Evolutionary conservation across 2,113 vertebrate species (phyloP).

Genomic region (Clarias batrachus): DNA sequence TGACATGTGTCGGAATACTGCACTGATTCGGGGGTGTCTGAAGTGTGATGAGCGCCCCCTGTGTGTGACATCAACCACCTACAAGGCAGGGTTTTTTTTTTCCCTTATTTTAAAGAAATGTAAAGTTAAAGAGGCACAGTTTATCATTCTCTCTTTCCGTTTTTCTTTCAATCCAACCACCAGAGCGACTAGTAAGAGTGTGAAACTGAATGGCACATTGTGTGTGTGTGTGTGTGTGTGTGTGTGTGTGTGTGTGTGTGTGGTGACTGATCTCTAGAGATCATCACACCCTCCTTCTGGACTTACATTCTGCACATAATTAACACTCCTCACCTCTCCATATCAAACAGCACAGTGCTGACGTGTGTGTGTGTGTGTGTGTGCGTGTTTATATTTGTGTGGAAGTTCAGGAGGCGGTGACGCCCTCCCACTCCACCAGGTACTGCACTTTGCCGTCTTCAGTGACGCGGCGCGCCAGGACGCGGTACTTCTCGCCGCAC

Average conservation of each 20-base stretch:
- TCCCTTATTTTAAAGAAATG: background rate
- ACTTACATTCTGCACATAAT: background rate
- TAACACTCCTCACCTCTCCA: background rate
- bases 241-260: background rate
- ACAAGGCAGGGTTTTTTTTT: constrained; percentile 26
- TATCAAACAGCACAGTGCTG: background rate
- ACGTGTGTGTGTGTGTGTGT: background rate
- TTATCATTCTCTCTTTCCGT: background rate
- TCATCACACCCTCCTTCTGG: background rate
- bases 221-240: background rate
- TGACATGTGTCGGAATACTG: background rate
- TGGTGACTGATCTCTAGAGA: background rate
- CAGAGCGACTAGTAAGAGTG: background rate
- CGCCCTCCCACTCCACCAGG: constrained; percentile 97
- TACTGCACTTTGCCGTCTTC: constrained; percentile 98
- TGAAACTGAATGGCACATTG: constrained; percentile 19
- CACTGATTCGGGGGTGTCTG: background rate
- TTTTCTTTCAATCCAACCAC: background rate
- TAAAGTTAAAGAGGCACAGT: constrained; percentile 24
- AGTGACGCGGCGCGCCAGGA: constrained; percentile 91
- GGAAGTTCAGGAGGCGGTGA: constrained; percentile 89
- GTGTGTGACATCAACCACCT: constrained; percentile 11
- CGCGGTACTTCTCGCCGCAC: constrained; percentile 94
- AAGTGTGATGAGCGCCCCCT: constrained; percentile 1
- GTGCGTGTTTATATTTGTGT: background rate